Evolutionary conservation across 30 jellyfish, hydroid and myxozoan species (phyloP), one percentile per base, ranked within the genome.

Genomic region (Turritopsis dohrnii): DNA sequence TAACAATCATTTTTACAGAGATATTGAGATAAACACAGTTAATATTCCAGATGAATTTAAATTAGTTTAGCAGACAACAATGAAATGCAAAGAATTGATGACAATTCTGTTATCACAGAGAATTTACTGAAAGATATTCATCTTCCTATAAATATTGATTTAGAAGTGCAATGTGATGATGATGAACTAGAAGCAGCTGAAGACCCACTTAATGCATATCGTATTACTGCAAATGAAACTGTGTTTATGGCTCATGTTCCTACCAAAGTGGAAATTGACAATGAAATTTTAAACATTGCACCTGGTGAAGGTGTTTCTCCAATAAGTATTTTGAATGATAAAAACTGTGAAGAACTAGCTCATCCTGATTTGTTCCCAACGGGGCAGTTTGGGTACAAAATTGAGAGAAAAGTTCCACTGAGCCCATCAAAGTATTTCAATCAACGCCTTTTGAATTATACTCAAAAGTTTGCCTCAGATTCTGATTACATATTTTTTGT

Each of bases 401-500:
- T 18, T 71, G 18, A 25, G 16, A n/a, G 89, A 66, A 29, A 30
- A 25, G 28, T 66, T 24, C 28, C 72, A 28, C 20, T 83, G 30
- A 66, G 87, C 52, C 89, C 89, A 30, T 21, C 53, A 1, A 83
- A 28, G 24, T 66, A 83, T 83, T 83, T 83, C 53, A 72, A 83
- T 53, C 89, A 83, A 83, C 21, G 89, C 16, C 29, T 83, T 18
- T 29, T 81, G 21, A 81, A 81, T 65, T 83, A 83, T 29, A 66
- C 76, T 9, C 89, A 83, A 83, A 83, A 73, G 54, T 66, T 83
- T 83, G 73, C 89, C 7, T 21, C 25, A 16, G 87, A 81, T 28
- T 21, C 73, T 69, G 89, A 83, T 24, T 83, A 83, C 86, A 83
- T 83, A 26, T 83, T 83, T 52, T 83, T n/a, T 71, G 89, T 76